These are phyloP conservation scores for Zoanthus sansibaricus DNA, from an alignment of 92 coral and sea anemone species.

Conservation along the genomic window DNA sequence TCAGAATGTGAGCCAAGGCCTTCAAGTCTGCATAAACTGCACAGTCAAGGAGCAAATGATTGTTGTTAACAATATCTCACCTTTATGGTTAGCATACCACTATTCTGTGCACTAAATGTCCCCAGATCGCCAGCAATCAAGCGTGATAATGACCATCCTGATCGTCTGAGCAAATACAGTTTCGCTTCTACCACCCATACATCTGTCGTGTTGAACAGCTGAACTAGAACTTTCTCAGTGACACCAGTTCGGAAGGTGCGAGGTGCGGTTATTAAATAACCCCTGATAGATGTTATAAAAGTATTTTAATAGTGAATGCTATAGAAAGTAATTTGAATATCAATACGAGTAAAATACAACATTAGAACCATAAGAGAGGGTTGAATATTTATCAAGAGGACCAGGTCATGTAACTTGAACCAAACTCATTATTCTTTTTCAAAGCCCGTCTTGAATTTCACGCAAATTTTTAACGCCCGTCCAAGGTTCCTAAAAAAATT, in stretches of 20 bases:
- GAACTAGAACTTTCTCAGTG: conserved; percentile 62
- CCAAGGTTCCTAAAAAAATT: too few species aligned
- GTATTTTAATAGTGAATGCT: too few species aligned
- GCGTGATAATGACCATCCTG: not conserved
- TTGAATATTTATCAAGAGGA: too few species aligned
- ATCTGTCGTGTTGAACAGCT: conserved; percentile 44
- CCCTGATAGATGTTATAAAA: conserved; percentile 34
- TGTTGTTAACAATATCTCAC: not conserved
- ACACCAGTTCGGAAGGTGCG: conserved; percentile 72
- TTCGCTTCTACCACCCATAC: conserved; percentile 65
- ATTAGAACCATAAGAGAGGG: too few species aligned
- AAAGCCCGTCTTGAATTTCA: too few species aligned
- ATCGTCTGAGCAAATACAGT: not conserved
- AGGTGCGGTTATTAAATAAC: conserved; percentile 74
- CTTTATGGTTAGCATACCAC: conserved; percentile 17
- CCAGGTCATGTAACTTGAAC: too few species aligned
- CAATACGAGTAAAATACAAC: too few species aligned
- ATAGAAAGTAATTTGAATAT: too few species aligned
- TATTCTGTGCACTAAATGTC: conserved; percentile 7
- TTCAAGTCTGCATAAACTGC: not conserved
- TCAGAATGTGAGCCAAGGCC: not conserved
- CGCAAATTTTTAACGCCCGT: too few species aligned
- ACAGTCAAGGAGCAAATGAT: not conserved
- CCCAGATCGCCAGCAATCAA: conserved; percentile 15
- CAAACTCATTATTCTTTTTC: too few species aligned